Conservation (phyloP, 2,888 invertebrate genomes). For the Herminia tarsipennalis region DNA sequence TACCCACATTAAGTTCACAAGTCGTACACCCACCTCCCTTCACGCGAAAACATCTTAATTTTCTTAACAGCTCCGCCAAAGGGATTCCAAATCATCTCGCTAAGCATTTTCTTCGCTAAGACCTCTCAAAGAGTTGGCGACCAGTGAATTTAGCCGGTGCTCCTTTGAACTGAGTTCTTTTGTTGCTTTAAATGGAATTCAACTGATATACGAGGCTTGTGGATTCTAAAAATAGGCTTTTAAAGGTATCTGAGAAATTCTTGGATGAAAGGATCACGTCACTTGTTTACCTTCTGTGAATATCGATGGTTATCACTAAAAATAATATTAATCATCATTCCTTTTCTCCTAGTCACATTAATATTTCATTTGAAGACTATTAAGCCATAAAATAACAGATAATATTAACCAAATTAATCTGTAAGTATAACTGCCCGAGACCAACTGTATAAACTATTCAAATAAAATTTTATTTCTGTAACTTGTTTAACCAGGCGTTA, state of each 20-base stretch:
- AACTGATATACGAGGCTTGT: background rate
- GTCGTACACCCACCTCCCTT: background rate
- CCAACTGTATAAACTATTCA: too few relatives aligned
- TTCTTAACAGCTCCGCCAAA: constrained; percentile 24
- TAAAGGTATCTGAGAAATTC: too few relatives aligned
- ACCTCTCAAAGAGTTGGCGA: constrained; percentile 7
- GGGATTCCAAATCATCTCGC: constrained; percentile 4
- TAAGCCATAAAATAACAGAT: too few relatives aligned
- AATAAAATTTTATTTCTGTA: too few relatives aligned
- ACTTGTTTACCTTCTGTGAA: too few relatives aligned
- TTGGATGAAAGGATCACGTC: background rate
- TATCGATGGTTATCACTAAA: too few relatives aligned
- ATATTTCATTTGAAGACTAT: too few relatives aligned
- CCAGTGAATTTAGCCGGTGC: background rate
- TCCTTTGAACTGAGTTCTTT: constrained; percentile 7
- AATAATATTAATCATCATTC: too few relatives aligned
- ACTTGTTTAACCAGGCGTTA: too few relatives aligned
- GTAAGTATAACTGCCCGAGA: too few relatives aligned
- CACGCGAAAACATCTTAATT: constrained; percentile 15
- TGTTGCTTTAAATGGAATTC: constrained; percentile 1
- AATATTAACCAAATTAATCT: too few relatives aligned
- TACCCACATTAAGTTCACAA: background rate
- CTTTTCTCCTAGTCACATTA: too few relatives aligned
- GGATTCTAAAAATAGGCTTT: background rate
- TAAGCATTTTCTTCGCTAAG: constrained; percentile 12